These are phyloP conservation scores for Pollenia labialis DNA, from an alignment of 2,888 invertebrate species.

Conservation along the genomic window DNA sequence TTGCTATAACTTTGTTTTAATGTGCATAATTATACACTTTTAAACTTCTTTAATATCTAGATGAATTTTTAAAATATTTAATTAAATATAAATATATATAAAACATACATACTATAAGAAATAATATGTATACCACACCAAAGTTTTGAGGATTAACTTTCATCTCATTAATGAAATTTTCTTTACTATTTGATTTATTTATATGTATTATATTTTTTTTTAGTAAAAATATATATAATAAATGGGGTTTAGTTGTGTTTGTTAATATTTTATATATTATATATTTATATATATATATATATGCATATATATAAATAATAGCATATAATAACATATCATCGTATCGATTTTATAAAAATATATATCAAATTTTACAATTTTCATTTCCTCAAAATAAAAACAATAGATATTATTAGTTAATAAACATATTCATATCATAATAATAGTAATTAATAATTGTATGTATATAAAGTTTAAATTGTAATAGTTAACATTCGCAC, in stretches of 20 bases:
- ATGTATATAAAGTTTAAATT: conserved; percentile 70
- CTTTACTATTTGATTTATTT: conserved; percentile 34
- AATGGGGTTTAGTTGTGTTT: conserved; percentile 55
- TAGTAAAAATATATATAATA: conserved; percentile 66
- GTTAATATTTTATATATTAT: conserved; percentile 59
- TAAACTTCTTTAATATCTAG: conserved; percentile 47
- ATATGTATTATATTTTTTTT: conserved; percentile 33
- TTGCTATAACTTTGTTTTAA: conserved; percentile 17
- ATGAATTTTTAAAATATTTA: conserved; percentile 33
- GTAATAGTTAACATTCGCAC: conserved; percentile 80
- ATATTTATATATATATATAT: conserved; percentile 2
- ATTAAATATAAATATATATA: conserved; percentile 18
- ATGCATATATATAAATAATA: conserved; percentile 47
- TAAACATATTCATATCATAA: conserved; percentile 63
- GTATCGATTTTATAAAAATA: conserved; percentile 72
- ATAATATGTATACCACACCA: conserved; percentile 61
- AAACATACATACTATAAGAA: conserved; percentile 53
- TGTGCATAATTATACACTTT: not conserved
- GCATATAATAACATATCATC: conserved; percentile 71
- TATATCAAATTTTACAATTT: conserved; percentile 71
- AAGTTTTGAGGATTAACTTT: conserved; percentile 56
- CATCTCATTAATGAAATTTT: conserved; percentile 20
- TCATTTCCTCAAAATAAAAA: conserved; percentile 69
- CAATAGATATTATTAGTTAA: conserved; percentile 59
- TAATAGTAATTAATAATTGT: conserved; percentile 47